These are phyloP conservation scores for Rhopilema esculentum DNA, from an alignment of 30 jellyfish, hydroid and myxozoan species.

Conservation along the genomic window DNA sequence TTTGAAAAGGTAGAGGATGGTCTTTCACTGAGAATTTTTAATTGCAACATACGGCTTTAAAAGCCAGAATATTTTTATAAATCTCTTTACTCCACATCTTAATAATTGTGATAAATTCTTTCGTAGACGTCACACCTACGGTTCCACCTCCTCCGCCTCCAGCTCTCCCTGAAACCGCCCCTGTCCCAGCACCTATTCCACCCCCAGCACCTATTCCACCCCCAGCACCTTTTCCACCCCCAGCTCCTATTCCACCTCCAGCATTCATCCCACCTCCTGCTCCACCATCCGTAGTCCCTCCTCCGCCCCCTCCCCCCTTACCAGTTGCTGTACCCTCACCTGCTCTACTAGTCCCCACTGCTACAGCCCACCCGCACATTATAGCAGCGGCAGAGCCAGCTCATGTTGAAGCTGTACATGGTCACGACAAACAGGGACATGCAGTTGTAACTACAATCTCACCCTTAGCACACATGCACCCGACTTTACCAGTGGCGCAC, in stretches of 20 bases:
- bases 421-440: conserved; percentile 56
- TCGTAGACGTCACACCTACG: neutral
- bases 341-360: conserved; percentile 22
- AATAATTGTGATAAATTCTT: conserved; percentile 9
- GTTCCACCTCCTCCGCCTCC: conserved; percentile 46
- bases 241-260: conserved; percentile 56
- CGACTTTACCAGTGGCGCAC: conserved; percentile 36
- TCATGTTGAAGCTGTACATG: conserved; percentile 51
- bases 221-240: conserved; percentile 61
- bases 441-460: conserved; percentile 62
- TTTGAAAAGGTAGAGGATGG: too few relatives aligned
- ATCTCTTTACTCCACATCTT: conserved; percentile 7
- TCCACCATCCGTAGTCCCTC: conserved; percentile 45
- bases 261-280: conserved; percentile 37
- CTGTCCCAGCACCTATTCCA: conserved; percentile 71
- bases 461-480: conserved; percentile 47
- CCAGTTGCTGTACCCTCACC: conserved; percentile 13
- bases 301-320: conserved; percentile 63
- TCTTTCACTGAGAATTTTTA: too few relatives aligned
- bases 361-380: conserved; percentile 38
- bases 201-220: conserved; percentile 60
- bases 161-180: conserved; percentile 75
- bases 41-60: too few relatives aligned
- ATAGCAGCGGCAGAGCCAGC: conserved; percentile 47
- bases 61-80: neutral